Conservation (phyloP, 2,797 vertebrate species). For the Acanthurus lineatus region DNA sequence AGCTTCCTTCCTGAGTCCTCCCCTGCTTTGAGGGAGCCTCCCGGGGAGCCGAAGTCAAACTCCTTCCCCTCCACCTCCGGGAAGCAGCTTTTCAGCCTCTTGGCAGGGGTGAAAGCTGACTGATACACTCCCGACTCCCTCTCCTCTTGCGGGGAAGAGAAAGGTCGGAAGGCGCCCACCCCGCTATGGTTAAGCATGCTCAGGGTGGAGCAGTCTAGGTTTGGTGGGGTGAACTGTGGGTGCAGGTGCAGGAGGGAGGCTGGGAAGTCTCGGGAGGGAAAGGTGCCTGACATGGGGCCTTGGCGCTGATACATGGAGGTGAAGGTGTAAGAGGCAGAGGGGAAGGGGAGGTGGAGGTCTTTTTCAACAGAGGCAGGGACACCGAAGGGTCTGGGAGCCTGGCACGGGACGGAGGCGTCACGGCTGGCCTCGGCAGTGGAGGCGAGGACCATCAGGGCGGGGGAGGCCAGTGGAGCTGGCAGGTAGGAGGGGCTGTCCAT, state of each 20-base stretch:
- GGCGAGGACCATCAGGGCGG: conserved; percentile 97
- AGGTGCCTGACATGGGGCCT: conserved; percentile 92
- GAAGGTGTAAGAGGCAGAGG: conserved; percentile 97
- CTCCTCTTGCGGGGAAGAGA: conserved; percentile 93
- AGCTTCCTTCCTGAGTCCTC: conserved; percentile 97
- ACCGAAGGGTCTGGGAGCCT: conserved; percentile 94
- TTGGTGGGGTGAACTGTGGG: conserved; percentile 95
- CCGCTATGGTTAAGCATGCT: conserved; percentile 97
- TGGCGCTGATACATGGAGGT: conserved; percentile 99
- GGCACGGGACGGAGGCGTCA: conserved; percentile 96
- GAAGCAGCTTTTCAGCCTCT: conserved; percentile 97
- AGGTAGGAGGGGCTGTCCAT: conserved; percentile 99
- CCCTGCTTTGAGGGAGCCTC: conserved; percentile 90
- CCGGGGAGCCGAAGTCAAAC: conserved; percentile 94
- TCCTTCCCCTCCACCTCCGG: conserved; percentile 95
- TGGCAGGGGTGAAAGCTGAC: conserved; percentile 96
- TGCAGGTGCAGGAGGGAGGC: conserved; percentile 97
- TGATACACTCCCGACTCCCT: conserved; percentile 94
- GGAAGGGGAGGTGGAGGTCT: conserved; percentile 97
- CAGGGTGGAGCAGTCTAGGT: conserved; percentile 96
- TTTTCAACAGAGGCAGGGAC: conserved; percentile 95
- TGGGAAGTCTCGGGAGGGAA: conserved; percentile 95
- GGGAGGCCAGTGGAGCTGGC: conserved; percentile 95
- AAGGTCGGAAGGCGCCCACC: conserved; percentile 96
- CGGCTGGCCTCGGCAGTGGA: conserved; percentile 96